A percentile compares a stretch with the other conserved stretches of the same genome.
Conservation (phyloP, 1,140 invertebrate species). For the Aphelinus atriplicis region DNA sequence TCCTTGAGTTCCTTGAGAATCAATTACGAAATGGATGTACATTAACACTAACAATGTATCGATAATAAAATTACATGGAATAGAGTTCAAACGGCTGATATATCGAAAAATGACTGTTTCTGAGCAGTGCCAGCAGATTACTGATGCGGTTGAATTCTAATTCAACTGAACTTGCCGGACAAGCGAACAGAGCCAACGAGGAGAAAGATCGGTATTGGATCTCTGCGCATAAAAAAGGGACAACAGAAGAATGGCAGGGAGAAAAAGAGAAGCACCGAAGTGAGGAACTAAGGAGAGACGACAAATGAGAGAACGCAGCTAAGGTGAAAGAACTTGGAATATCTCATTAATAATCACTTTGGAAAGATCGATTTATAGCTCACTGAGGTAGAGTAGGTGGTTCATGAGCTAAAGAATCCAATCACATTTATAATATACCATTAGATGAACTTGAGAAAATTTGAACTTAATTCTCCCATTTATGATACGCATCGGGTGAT, state of each 20-base stretch:
- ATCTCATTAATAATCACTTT: conserved; percentile 37
- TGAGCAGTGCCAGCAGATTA: conserved; percentile 9
- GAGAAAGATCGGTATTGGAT: conserved; percentile 15
- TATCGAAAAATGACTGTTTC: conserved; percentile 2
- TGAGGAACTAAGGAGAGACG: neutral
- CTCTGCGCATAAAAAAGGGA: neutral
- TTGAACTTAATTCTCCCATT: too few species aligned
- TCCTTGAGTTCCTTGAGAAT: too few species aligned
- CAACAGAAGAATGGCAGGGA: conserved; percentile 1
- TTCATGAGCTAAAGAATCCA: too few species aligned
- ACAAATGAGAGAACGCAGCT: conserved; percentile 13
- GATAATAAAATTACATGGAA: too few species aligned
- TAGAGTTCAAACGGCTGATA: too few species aligned
- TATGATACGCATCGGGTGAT: too few species aligned
- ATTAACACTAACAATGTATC: too few species aligned
- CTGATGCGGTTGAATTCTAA: conserved; percentile 16
- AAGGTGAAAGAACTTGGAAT: conserved; percentile 5
- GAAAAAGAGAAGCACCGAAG: neutral
- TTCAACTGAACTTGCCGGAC: conserved; percentile 18
- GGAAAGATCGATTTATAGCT: conserved; percentile 37
- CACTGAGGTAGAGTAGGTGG: neutral
- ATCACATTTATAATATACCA: too few species aligned
- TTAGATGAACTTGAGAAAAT: too few species aligned
- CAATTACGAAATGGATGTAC: too few species aligned
- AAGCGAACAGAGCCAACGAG: conserved; percentile 11